phyloP scores from a whole-genome alignment of 2,888 invertebrate species.

The Phania funesta region DNA sequence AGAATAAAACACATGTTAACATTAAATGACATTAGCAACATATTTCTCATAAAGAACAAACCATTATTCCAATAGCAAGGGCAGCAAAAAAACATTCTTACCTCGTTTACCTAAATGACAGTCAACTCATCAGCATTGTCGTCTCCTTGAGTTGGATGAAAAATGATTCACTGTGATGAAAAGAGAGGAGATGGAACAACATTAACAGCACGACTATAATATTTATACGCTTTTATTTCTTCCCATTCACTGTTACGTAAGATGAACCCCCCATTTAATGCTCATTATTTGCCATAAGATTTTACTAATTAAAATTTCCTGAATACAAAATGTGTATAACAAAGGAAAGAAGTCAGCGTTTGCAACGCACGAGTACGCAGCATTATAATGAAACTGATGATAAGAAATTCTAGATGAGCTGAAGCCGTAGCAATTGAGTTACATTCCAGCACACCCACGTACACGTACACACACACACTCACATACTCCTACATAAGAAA shows the following conservation, averaged over 20 bases:
- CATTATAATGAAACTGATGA: background rate
- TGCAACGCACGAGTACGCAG: conserved; percentile 2
- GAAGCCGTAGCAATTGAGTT: conserved; percentile 14
- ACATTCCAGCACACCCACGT: too few relatives aligned
- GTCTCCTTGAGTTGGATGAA: background rate
- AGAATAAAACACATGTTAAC: conserved; percentile 33
- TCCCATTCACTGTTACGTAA: background rate
- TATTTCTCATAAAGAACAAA: conserved; percentile 19
- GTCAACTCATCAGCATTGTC: conserved; percentile 16
- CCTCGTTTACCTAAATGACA: conserved; percentile 17
- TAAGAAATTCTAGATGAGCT: background rate
- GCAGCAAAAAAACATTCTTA: background rate
- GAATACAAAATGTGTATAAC: conserved; percentile 1
- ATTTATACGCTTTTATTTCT: background rate
- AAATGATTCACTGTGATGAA: background rate
- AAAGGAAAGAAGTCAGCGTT: conserved; percentile 1
- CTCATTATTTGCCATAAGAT: conserved; percentile 51
- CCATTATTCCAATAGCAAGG: conserved; percentile 11
- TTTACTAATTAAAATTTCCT: conserved; percentile 61
- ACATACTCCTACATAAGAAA: background rate
- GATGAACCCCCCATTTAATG: conserved; percentile 25
- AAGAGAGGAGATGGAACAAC: too few relatives aligned
- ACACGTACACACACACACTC: conserved; percentile 1
- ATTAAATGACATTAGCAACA: conserved; percentile 36
- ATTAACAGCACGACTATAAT: conserved; percentile 3